These are phyloP conservation scores for Tachycineta bicolor DNA, from an alignment of 2,113 vertebrate species.

Conservation along the genomic window DNA sequence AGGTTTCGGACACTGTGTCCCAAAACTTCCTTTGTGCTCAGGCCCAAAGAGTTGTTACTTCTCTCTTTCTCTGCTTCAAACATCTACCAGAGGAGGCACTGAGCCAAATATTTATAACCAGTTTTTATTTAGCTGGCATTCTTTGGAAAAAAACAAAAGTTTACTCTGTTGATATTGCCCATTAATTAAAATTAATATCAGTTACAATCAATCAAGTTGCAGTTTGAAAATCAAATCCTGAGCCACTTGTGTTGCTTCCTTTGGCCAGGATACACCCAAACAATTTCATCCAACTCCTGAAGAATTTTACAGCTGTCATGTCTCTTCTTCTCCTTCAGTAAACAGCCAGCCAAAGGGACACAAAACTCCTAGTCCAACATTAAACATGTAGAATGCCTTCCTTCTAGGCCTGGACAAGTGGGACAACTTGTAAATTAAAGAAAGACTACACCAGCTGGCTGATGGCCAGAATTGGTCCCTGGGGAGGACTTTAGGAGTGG, in stretches of 20 bases:
- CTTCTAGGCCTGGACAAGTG: background rate
- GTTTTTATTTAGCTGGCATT: background rate
- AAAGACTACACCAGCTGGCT: constrained; percentile 12
- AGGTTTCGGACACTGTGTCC: background rate
- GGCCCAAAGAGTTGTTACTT: background rate
- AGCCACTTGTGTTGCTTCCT: background rate
- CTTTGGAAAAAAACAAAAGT: background rate
- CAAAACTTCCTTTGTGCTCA: background rate
- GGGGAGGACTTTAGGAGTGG: constrained; percentile 30
- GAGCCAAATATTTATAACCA: background rate
- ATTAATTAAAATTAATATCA: background rate
- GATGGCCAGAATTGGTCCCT: constrained; percentile 19
- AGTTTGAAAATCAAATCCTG: background rate
- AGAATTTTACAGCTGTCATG: background rate
- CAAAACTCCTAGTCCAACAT: background rate
- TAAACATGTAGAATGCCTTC: background rate
- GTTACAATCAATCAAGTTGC: background rate
- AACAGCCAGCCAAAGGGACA: background rate
- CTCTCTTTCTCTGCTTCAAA: background rate
- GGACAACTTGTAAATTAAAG: constrained; percentile 27
- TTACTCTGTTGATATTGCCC: background rate
- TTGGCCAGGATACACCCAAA: background rate
- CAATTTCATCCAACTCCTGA: background rate
- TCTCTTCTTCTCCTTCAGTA: constrained; percentile 1
- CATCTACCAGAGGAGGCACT: background rate